Evolutionary conservation across 2,113 vertebrate genomes (phyloP).

Genomic region (Melierax canorus): DNA sequence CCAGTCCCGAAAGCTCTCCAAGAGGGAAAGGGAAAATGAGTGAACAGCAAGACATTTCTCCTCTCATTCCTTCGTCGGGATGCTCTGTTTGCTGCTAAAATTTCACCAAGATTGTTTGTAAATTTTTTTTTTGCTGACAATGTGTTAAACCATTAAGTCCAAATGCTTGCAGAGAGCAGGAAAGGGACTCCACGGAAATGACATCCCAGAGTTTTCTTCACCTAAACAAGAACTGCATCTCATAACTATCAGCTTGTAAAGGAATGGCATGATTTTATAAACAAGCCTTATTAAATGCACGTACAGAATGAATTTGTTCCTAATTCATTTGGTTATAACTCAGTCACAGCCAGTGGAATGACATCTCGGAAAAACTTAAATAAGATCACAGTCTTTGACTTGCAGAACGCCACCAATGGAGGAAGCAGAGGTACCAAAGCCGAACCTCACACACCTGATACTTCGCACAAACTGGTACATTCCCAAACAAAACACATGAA

Average conservation of each 20-base stretch:
- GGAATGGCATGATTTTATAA: not conserved
- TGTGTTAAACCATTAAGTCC: not conserved
- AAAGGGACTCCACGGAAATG: not conserved
- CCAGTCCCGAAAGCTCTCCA: no score
- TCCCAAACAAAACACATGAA: not conserved
- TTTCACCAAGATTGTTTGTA: not conserved
- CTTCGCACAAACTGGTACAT: not conserved
- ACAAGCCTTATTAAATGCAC: not conserved
- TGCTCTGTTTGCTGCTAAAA: not conserved
- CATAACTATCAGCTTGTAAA: not conserved
- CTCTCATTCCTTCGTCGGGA: not conserved
- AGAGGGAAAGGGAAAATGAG: not conserved
- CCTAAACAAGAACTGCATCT: not conserved
- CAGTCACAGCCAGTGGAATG: not conserved
- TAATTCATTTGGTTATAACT: not conserved
- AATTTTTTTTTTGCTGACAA: not conserved
- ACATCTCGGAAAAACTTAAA: not conserved
- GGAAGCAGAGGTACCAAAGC: fast-evolving
- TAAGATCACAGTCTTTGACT: not conserved
- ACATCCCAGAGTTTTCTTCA: not conserved
- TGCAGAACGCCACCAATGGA: not conserved
- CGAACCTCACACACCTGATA: not conserved
- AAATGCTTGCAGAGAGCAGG: not conserved
- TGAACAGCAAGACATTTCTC: not conserved
- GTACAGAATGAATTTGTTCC: not conserved